Evolutionary conservation across 1,140 invertebrate species (phyloP).

Genomic region (Goniozus legneri): DNA sequence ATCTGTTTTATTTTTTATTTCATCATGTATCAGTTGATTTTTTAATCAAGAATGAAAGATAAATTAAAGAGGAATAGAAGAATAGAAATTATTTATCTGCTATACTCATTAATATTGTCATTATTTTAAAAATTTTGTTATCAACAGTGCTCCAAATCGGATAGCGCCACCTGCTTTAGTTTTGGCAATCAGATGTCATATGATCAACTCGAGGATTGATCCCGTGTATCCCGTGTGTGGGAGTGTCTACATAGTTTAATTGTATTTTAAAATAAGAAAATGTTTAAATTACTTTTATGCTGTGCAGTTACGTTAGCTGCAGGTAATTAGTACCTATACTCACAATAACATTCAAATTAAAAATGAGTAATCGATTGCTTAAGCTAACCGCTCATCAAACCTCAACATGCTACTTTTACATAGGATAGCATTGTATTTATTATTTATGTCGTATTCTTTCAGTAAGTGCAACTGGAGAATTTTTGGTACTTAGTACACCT

Average conservation of each 20-base stretch:
- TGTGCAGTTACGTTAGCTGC: constrained; percentile 6
- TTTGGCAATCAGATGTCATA: constrained; percentile 19
- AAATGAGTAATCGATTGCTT: background rate
- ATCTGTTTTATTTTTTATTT: too few species aligned
- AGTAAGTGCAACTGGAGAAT: constrained; percentile 66
- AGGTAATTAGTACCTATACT: constrained; percentile 12
- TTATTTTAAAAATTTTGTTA: too few species aligned
- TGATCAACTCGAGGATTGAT: constrained; percentile 23
- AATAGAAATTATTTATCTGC: too few species aligned
- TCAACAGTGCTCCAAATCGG: too few species aligned
- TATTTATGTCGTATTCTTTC: constrained; percentile 29
- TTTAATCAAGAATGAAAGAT: too few species aligned
- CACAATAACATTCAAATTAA: background rate
- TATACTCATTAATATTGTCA: too few species aligned
- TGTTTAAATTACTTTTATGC: constrained; percentile 17
- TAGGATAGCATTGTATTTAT: too few species aligned
- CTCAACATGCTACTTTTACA: background rate
- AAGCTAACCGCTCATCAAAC: background rate
- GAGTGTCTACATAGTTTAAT: constrained; percentile 19
- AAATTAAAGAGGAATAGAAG: too few species aligned
- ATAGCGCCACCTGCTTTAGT: too few species aligned
- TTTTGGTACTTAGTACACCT: constrained; percentile 65
- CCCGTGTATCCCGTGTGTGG: constrained; percentile 8
- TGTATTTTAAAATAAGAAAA: constrained; percentile 3
- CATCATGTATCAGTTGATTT: too few species aligned